Evolutionary conservation across 2,888 invertebrate species (phyloP), one percentile per base, ranked within the genome.

Genomic region (Melangyna quadrimaculata): DNA sequence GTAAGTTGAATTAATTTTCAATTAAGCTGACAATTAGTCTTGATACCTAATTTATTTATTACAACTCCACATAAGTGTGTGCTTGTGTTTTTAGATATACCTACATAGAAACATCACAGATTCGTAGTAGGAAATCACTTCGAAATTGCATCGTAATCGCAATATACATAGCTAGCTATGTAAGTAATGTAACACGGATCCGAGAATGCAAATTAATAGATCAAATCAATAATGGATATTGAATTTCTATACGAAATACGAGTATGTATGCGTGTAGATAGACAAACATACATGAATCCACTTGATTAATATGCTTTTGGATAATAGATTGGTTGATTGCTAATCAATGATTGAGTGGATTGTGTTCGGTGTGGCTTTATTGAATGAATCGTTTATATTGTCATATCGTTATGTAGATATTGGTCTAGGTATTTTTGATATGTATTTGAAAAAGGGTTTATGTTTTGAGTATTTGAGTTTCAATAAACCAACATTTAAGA

Each of bases 141-240:
- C 40, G 48, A 24, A 59, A 72, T 19, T 65, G 19, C 63, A 45
- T 67, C 48, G n/a, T 17, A 32, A 63, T 65, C 27, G 43, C 12
- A 63, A 61, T 35, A 32, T 32, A n/a, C n/a, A n/a, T n/a, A n/a
- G 5, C 5, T 12, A 12, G 1, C 37, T n/a, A 37, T 53, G 48
- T 32, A 55, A 71, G 51, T 27, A 65, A 71, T 55, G 40, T 57
- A 24, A 55, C 78, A 69, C 69, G 32, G 37, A 69, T 61, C 24
- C 48, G 19, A 57, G 48, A 74, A 83, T 83, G 83, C 79, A 83
- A 83, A 83, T 83, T 83, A 70, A 59, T 79, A 73, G 79, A 83
- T 79, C 79, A 79, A 79, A 79, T 79, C 83, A 79, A 63, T 74
- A 63, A 79, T 70, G 63, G 57, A 74, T 78, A 74, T 70, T 65